Conservation (phyloP, 2,888 invertebrate species). For the Deilephila elpenor region DNA sequence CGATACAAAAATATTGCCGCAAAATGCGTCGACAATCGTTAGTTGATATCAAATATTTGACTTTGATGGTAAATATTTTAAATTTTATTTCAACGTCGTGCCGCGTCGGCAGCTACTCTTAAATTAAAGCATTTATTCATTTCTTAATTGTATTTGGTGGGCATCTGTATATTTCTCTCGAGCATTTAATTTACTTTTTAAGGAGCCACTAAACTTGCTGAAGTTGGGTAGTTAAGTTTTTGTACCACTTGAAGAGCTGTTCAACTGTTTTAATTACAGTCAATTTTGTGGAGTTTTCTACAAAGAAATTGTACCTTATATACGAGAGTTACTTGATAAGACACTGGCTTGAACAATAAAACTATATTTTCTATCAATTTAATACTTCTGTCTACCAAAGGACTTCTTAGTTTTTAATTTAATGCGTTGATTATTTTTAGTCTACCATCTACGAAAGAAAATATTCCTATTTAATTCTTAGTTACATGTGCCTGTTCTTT, state of each 20-base stretch:
- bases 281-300: constrained; percentile 9
- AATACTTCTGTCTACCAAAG: not conserved
- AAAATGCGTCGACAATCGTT: not conserved
- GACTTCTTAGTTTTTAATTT: not conserved
- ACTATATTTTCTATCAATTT: not conserved
- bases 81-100: no score
- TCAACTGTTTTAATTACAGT: constrained; percentile 21
- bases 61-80: no score
- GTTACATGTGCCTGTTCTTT: no score
- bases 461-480: no score
- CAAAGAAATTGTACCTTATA: constrained; percentile 12
- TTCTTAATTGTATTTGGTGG: not conserved
- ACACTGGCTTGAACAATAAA: not conserved
- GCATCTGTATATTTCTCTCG: not conserved
- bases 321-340: constrained; percentile 5
- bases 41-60: not conserved
- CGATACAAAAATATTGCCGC: no score
- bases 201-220: not conserved
- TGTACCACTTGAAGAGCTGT: constrained; percentile 22
- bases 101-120: not conserved
- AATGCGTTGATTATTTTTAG: no score
- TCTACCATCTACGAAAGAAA: no score
- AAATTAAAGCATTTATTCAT: not conserved
- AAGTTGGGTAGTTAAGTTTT: constrained; percentile 12
- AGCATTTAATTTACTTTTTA: constrained; percentile 15